Base-by-base conservation (phyloP, 2,113 vertebrate species). In the Meles meles region DNA sequence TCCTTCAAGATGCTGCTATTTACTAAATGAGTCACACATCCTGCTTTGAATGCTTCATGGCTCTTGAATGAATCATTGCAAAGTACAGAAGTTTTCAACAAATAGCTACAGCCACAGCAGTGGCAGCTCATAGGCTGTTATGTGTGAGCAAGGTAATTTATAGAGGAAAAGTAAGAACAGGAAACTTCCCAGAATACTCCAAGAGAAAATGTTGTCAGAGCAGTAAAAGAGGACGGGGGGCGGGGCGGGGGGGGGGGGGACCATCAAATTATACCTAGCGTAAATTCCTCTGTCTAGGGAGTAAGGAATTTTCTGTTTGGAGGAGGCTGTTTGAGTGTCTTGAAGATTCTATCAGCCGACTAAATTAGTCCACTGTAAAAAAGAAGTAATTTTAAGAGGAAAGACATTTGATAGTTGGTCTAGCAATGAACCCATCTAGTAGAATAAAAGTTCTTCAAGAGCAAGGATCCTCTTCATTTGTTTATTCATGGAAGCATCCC, bases 11-110 rank as follows among this genome's bases (percentile, higher is more conserved):
- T 88, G 83, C 95, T 97, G 96, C 97, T 98, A 86, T 98, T 98
- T 98, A 84, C 94, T 49, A 90, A 95, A 57, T 96, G 98, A 99
- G 97, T 98, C 98, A 98, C 96, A 97, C 94, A 98, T 98, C 98
- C 98, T 96, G 98, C 86, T 98, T 81, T 61, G 47, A 98, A 94
- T 67, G 71, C 92, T 97, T 93, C 9, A 15, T 65, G 90, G 95
- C 92, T 96, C 96, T 96, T 49, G 88, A 95, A 97, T 96, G 98
- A 98, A 98, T 94, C 91, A 98, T 90, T 98, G 79, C 52, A 97
- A 97, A 98, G 95, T 71, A 94, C 92, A 77, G 67, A 37, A 92
- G 11, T 92, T 15, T 95, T 97, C 74, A n/a, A 95, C 97, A 98
- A 98, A 98, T 96, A 95, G 97, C 95, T 87, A 96, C 76, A 93